Evolutionary conservation across 2,888 invertebrate genomes (phyloP), one percentile per base, ranked within the genome.

Genomic region (Xanthia icteritia): DNA sequence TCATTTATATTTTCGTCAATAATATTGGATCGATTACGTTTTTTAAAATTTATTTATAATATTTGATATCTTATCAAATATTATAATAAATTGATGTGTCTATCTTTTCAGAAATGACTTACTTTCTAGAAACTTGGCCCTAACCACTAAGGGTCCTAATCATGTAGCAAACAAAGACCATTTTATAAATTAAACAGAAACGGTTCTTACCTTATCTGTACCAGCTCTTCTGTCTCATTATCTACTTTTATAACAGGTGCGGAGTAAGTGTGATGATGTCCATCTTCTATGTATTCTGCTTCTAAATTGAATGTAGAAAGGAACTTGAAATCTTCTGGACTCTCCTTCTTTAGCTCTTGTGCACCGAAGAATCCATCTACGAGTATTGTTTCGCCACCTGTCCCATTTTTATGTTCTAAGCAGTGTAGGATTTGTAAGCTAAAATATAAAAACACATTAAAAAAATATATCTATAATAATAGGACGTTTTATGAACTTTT

Each of bases 291-390:
- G 88, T 97, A 98, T 87, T 98, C 97, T 0, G 97, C 97, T 77
- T 98, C 97, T 15, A 98, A 93, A 15, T 97, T 93, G 27, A 97
- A 97, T 27, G 92, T 95, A 0, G 97, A 95, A 6, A 98, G 95
- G 72, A 97, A 94, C 13, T 97, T 92, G 89, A 97, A 98, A 69
- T 97, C 97, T 31, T 97, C 94, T 0, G 97, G 97, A 89, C 96
- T 92, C 1, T 96, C 93, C 3, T 94, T 90, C 73, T 95, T 96
- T 36, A 98, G 92, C 71, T 97, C 94, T 15, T 95, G 91, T 0
- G 98, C 98, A 9, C 97, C 97, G 75, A 97, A 96, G 90, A 98
- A 97, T 0, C 98, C 98, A 90, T 98, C 98, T 0, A 98, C 97
- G 5, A 98, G 95, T 64, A 98, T 94, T 0, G 97, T 98, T 84